Percentiles rank a stretch among this genome's conserved stretches.
phyloP scores from a whole-genome alignment of 1,140 invertebrate species.

The Caenorhabditis briggsae region DNA sequence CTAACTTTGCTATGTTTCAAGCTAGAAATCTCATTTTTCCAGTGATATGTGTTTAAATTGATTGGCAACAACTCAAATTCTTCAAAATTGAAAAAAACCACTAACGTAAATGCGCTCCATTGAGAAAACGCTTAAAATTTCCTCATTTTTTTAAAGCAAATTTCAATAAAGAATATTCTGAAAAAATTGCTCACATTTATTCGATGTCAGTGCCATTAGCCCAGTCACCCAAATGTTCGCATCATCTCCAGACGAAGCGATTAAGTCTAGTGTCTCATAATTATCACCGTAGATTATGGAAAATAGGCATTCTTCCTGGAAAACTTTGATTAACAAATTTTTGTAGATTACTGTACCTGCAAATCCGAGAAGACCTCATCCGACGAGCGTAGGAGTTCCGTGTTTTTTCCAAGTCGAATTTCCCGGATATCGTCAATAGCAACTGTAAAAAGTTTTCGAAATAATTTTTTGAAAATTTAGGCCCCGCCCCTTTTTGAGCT shows the following conservation, averaged over 20 bases:
- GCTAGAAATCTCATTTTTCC: no score
- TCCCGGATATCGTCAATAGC: constrained; percentile 81
- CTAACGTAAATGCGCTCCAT: no score
- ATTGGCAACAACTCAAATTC: no score
- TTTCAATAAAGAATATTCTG: no score
- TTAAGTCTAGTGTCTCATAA: constrained; percentile 82
- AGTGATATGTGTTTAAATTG: no score
- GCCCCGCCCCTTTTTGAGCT: no score
- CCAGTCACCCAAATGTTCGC: constrained; percentile 82
- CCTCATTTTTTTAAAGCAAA: no score
- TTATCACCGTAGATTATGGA: constrained; percentile 82
- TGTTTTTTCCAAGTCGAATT: constrained; percentile 82
- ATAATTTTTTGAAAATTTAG: background rate
- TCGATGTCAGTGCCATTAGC: constrained; percentile 74
- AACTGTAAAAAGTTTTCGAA: constrained; percentile 79
- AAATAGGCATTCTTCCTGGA: constrained; percentile 82
- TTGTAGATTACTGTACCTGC: constrained; percentile 68
- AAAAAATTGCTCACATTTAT: constrained; percentile 64
- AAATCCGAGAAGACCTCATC: constrained; percentile 80
- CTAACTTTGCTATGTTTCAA: no score
- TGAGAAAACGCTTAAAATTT: no score
- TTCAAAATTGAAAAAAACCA: no score
- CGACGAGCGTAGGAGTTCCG: constrained; percentile 81
- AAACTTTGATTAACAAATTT: background rate
- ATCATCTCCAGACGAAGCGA: constrained; percentile 82